Evolutionary conservation across 2,888 invertebrate species (phyloP), one percentile per base, ranked within the genome.

Genomic region (Habrosyne pyritoides): DNA sequence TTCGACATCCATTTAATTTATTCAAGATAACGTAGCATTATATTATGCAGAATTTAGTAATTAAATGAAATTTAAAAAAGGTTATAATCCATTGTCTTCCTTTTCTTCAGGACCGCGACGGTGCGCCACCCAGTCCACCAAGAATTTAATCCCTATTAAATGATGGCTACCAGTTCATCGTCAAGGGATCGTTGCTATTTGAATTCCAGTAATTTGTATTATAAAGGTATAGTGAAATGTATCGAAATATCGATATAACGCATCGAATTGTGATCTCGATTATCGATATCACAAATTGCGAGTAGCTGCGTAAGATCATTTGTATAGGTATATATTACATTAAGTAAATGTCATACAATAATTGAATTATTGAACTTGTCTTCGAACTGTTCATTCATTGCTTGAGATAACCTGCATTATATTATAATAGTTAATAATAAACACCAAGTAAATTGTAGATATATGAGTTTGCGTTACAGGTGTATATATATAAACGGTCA

Each of bases 41-140:
- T n/a, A n/a, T n/a, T n/a, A n/a, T n/a, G n/a, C n/a, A 28, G 10
- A 30, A 33, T 3, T n/a, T 33, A n/a, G 33, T 33, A n/a, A n/a
- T n/a, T n/a, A n/a, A n/a, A n/a, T n/a, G n/a, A n/a, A n/a, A n/a
- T n/a, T 3, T 33, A 33, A 18, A n/a, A 18, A 14, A 18, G 1
- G 5, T 42, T 42, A 14, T 14, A 42, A 42, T 42, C 14, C 36
- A 53, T 50, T 52, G 14, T 24, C 30, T 33, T 53, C 55, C 54
- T 63, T 64, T 53, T 60, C 69, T 67, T 18, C 79, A 92, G 92
- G 92, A 91, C 60, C 88, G 83, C 58, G 92, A 91, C 59, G 91
- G 90, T 36, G 89, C 91, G 24, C 92, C 92, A 2, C 92, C 92
- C 1, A 88, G 90, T 30, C 91, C 92, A 5, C 92, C 92, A 57